Evolutionary conservation across 2,113 vertebrate species (phyloP).

Genomic region (Saguinus midas): DNA sequence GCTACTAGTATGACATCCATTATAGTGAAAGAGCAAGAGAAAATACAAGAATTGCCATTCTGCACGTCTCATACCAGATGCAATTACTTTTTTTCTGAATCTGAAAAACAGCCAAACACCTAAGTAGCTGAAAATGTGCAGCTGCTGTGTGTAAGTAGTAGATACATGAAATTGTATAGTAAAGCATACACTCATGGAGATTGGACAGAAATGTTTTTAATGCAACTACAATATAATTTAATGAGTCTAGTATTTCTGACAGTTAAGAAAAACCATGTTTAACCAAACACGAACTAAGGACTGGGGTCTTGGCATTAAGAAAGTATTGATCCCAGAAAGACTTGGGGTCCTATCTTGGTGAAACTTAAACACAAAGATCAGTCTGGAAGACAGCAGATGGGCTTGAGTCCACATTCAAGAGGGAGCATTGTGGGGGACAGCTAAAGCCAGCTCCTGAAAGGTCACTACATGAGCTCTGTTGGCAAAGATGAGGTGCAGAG

Average conservation of each 20-base stretch:
- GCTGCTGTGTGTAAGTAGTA: constrained; percentile 33
- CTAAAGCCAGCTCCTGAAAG: background rate
- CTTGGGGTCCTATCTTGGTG: background rate
- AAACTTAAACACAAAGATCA: background rate
- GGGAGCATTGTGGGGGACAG: background rate
- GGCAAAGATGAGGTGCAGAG: background rate
- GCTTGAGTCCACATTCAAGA: background rate
- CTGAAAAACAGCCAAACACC: constrained; percentile 45
- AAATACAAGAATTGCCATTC: background rate
- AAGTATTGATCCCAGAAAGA: background rate
- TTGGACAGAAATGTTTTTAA: constrained; percentile 41
- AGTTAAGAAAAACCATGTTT: background rate
- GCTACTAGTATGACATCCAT: background rate
- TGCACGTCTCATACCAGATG: constrained; percentile 9
- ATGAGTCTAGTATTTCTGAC: background rate
- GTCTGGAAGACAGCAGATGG: background rate
- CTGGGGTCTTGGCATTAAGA: background rate
- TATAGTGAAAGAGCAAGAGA: background rate
- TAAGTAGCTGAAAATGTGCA: constrained; percentile 23
- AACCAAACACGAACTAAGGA: background rate
- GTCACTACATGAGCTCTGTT: background rate
- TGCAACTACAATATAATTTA: background rate
- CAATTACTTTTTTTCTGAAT: constrained; percentile 15
- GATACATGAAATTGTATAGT: constrained; percentile 17
- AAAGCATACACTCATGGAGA: background rate